Conservation (phyloP, 2,888 invertebrate species). For the Amaurobius ferox region DNA sequence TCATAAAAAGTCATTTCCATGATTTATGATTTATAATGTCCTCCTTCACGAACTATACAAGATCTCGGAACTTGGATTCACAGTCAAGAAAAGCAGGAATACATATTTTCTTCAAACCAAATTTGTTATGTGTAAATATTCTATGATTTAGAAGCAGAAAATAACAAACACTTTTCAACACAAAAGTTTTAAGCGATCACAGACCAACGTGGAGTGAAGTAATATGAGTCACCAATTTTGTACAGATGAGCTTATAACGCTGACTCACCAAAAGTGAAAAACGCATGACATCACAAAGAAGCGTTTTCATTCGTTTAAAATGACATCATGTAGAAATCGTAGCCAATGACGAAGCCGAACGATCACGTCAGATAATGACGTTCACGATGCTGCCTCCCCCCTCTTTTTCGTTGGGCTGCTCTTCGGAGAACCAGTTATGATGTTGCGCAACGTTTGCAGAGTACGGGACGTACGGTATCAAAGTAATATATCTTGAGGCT, state of each 20-base stretch:
- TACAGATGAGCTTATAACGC: conserved; percentile 67
- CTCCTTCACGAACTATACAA: too few species aligned
- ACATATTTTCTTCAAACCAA: too few species aligned
- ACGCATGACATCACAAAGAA: conserved; percentile 45
- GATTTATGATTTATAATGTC: not conserved
- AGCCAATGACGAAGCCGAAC: conserved; percentile 25
- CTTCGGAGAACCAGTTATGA: not conserved
- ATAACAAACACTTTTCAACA: too few species aligned
- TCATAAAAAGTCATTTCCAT: conserved; percentile 72
- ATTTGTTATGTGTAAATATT: too few species aligned
- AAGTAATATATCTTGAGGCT: too few species aligned
- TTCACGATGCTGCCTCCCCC: conserved; percentile 7
- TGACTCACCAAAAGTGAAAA: conserved; percentile 63
- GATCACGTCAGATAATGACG: conserved; percentile 43
- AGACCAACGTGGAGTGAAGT: conserved; percentile 59
- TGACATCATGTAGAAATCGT: conserved; percentile 39
- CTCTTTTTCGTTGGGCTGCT: not conserved
- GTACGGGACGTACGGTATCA: too few species aligned
- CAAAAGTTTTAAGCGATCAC: not conserved
- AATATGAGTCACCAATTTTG: conserved; percentile 64
- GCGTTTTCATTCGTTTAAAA: conserved; percentile 30
- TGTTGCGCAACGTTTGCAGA: not conserved
- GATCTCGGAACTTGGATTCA: too few species aligned
- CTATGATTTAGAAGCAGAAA: too few species aligned
- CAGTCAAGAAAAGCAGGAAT: too few species aligned